Percentiles rank a stretch among this genome's conserved stretches.
Evolutionary conservation across 2,797 vertebrate genomes (phyloP).

Genomic region (Staurois parvus): DNA sequence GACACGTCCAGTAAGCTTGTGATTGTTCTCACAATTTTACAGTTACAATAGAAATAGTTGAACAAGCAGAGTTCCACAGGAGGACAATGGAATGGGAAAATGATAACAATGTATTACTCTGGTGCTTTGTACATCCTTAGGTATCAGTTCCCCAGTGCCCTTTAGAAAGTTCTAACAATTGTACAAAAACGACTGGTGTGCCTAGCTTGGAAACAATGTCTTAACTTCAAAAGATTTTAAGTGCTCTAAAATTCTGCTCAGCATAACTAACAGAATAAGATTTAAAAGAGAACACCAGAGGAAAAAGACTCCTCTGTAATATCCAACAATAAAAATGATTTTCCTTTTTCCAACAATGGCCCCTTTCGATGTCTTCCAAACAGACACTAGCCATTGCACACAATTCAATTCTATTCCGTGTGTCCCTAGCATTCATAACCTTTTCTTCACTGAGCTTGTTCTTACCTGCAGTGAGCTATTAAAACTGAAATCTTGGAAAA

Average conservation of each 20-base stretch:
- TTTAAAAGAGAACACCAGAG: not conserved
- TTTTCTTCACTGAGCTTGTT: not conserved
- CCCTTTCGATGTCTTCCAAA: not conserved
- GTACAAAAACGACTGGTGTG: not conserved
- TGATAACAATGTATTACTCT: not conserved
- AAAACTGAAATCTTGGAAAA: no score
- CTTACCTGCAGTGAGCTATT: not conserved
- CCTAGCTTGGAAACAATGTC: not conserved
- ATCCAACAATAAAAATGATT: not conserved
- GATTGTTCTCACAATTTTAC: slow-evolving; percentile 1
- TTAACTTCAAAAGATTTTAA: not conserved
- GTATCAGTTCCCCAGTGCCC: not conserved
- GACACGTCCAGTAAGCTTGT: not conserved
- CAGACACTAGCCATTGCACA: not conserved
- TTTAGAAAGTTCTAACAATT: slow-evolving; percentile 1
- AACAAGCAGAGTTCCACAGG: slow-evolving; percentile 1
- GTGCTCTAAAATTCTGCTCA: not conserved
- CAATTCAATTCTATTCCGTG: not conserved
- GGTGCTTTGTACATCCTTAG: not conserved
- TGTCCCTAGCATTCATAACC: not conserved
- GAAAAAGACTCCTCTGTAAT: not conserved
- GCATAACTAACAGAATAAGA: not conserved
- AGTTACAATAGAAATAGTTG: slow-evolving; percentile 7
- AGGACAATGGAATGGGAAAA: not conserved
- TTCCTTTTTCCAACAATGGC: no score